Percentiles rank a stretch among this genome's conserved stretches.
Evolutionary conservation across 2,888 invertebrate genomes (phyloP).

Genomic region (Drosophila subsilvestris): DNA sequence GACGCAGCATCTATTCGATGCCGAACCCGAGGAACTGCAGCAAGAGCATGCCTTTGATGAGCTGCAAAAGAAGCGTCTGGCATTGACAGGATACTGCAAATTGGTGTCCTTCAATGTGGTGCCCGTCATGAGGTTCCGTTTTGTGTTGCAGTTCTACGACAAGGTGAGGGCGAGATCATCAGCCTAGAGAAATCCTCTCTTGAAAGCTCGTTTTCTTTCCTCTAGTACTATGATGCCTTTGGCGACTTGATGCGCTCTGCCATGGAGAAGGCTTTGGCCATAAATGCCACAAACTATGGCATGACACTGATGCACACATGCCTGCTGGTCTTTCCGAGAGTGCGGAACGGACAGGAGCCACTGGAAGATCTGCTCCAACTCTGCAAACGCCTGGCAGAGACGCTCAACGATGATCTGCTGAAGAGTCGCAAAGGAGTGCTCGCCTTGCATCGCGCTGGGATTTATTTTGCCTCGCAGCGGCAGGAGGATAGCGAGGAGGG

Average conservation of each 20-base stretch:
- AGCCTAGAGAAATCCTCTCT: fast-evolving
- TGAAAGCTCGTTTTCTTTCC: too few relatives aligned
- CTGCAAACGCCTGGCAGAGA: conserved; percentile 40
- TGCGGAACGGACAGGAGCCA: conserved; percentile 25
- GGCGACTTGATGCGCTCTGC: conserved; percentile 56
- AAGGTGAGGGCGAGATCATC: conserved; percentile 32
- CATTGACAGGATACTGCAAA: conserved; percentile 55
- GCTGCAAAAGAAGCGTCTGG: conserved; percentile 40
- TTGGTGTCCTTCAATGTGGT: conserved; percentile 49
- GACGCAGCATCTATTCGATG: conserved; percentile 22
- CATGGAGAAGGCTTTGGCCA: conserved; percentile 43
- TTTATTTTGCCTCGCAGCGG: conserved; percentile 41
- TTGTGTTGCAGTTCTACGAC: conserved; percentile 46
- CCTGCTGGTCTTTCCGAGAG: conserved; percentile 28
- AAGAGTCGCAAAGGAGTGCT: conserved; percentile 38
- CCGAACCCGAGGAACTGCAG: not conserved
- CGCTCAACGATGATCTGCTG: conserved; percentile 28
- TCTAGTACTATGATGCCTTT: conserved; percentile 22
- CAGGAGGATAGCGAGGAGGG: not conserved
- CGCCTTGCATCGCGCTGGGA: conserved; percentile 55
- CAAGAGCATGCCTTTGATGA: not conserved
- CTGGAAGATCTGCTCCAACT: conserved; percentile 34
- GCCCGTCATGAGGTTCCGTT: conserved; percentile 51
- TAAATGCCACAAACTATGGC: conserved; percentile 53
- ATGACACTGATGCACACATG: conserved; percentile 66